Percentiles rank a stretch among this genome's conserved stretches.
Evolutionary conservation across 2,888 invertebrate species (phyloP).

Genomic region (Ernsta delagoae): DNA sequence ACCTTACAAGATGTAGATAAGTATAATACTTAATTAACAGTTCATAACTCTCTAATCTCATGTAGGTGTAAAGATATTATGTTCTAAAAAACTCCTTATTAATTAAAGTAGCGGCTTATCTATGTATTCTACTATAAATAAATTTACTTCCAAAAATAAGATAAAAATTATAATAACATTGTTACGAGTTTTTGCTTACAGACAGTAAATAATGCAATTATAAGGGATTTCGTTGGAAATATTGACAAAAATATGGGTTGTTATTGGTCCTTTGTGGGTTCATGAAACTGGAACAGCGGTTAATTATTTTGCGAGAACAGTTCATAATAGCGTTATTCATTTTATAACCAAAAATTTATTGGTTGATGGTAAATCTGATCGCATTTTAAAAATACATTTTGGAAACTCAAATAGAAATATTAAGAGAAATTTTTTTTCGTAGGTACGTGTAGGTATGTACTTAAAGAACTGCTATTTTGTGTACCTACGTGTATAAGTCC

Average conservation of each 20-base stretch:
- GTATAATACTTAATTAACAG: too few species aligned
- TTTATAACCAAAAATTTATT: slow-evolving; percentile 19
- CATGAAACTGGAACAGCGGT: slow-evolving; percentile 16
- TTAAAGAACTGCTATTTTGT: too few species aligned
- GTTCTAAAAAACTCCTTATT: too few species aligned
- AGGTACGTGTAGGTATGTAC: too few species aligned
- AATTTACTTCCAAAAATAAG: not conserved
- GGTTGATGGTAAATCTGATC: slow-evolving; percentile 2
- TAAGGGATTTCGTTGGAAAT: not conserved
- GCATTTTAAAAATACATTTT: too few species aligned
- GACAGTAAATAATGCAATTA: not conserved
- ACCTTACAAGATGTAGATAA: too few species aligned
- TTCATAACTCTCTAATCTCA: too few species aligned
- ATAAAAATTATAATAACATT: not conserved
- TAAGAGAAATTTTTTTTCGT: too few species aligned
- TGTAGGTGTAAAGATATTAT: too few species aligned
- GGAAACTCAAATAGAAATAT: too few species aligned
- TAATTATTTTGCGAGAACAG: slow-evolving; percentile 19
- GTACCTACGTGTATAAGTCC: not conserved
- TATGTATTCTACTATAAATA: too few species aligned
- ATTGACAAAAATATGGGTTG: slow-evolving; percentile 10
- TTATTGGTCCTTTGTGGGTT: slow-evolving; percentile 19
- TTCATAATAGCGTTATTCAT: slow-evolving; percentile 18
- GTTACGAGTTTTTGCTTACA: not conserved
- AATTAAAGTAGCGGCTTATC: too few species aligned